Evolutionary conservation across 2,113 vertebrate species (phyloP).

Genomic region (Oncorhynchus tshawytscha): DNA sequence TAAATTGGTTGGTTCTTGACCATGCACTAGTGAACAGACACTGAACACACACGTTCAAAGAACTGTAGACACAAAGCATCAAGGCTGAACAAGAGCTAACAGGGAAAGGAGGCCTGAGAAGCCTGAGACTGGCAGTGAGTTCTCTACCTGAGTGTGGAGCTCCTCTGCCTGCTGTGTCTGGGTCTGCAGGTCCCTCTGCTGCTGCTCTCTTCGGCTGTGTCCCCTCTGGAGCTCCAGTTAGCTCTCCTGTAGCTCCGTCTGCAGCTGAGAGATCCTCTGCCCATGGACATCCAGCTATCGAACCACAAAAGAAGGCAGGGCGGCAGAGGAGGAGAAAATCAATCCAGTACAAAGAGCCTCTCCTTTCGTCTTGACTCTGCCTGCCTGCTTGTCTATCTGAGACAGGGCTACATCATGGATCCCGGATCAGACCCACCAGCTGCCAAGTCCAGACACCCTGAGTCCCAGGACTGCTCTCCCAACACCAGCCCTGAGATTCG

Average conservation of each 20-base stretch:
- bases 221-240: constrained; percentile 77
- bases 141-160: constrained; percentile 74
- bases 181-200: constrained; percentile 62
- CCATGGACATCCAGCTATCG: constrained; percentile 89
- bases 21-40: not conserved
- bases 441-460: constrained; percentile 8
- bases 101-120: constrained; percentile 27
- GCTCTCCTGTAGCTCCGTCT: constrained; percentile 79
- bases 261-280: constrained; percentile 85
- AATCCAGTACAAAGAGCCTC: constrained; percentile 77
- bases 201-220: constrained; percentile 64
- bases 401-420: constrained; percentile 38
- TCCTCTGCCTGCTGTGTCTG: constrained; percentile 60
- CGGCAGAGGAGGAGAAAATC: constrained; percentile 86
- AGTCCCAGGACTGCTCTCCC: constrained; percentile 1
- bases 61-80: constrained; percentile 24
- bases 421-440: constrained; percentile 4
- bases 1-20: not conserved
- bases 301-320: constrained; percentile 79
- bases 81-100: constrained; percentile 26
- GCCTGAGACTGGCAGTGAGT: constrained; percentile 43
- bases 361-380: constrained; percentile 42
- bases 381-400: constrained; percentile 31
- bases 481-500: constrained; percentile 22
- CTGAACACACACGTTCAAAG: not conserved